Evolutionary conservation across 2,113 vertebrate species (phyloP).

Genomic region (Mesembrinibis cayennensis): DNA sequence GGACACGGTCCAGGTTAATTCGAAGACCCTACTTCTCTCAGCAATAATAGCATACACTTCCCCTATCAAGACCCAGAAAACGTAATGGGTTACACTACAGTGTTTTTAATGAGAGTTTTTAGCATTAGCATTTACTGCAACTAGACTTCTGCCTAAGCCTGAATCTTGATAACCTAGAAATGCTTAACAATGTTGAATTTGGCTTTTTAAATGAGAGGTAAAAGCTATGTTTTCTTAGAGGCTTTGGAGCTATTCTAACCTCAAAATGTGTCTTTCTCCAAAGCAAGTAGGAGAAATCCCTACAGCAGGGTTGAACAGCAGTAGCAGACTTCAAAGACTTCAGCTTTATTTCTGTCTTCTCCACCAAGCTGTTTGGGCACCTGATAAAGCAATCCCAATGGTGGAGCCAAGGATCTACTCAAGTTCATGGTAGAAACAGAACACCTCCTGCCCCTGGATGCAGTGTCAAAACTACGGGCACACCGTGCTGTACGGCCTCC

Average conservation of each 20-base stretch:
- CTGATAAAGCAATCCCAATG: neutral
- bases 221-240: neutral
- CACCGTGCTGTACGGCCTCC: accelerated
- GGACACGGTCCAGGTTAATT: neutral
- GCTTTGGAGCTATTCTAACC: neutral
- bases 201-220: neutral
- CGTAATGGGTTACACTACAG: neutral
- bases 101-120: neutral
- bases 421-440: neutral
- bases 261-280: neutral
- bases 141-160: neutral
- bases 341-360: neutral
- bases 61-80: neutral
- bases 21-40: neutral
- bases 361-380: neutral
- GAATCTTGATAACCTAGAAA: neutral
- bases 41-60: neutral
- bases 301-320: neutral
- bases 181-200: neutral
- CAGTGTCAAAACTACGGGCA: neutral
- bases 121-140: neutral
- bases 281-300: neutral
- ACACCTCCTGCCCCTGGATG: neutral
- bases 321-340: neutral
- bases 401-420: neutral